Evolutionary conservation across 2,113 vertebrate genomes (phyloP), one percentile per base, ranked within the genome.

Genomic region (Pomatostomus ruficeps): DNA sequence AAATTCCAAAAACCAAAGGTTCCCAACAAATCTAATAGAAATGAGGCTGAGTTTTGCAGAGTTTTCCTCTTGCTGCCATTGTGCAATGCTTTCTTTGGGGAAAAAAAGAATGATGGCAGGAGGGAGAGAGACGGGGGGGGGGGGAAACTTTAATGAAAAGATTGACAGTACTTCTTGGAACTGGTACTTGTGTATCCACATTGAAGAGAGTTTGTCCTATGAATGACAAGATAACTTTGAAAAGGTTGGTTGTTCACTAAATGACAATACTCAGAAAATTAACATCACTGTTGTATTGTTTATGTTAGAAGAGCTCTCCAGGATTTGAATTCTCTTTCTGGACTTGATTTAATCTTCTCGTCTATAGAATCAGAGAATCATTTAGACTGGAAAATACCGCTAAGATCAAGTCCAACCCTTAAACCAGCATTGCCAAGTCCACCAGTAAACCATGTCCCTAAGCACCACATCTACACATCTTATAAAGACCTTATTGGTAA

Each of bases 191-290:
- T 67, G 43, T 75, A 82, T 82, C 65, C 43, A 65, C 33, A n/a
- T 10, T 77, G 78, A 84, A 84, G 25, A 83, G 63, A 94, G 58
- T 73, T 86, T 88, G 51, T 49, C 46, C 68, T 48, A 3, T 55
- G 62, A 96, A 85, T 88, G 49, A 89, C 61, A 89, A 80, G 42
- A 83, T 51, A 71, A 72, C 71, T 84, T 88, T 81, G 63, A 62
- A 85, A 94, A 88, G 85, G 58, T 70, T 96, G 79, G 28, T 74
- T 89, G 74, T 76, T 88, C 72, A 81, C 38, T 72, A 66, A 89
- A 79, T 73, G 48, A 94, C 71, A 92, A 63, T 76, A 74, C 11
- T 78, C n/a, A 70, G 83, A 86, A 42, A 75, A 75, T 76, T 91
- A 74, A 58, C 15, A 46, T 51, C 52, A 86, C 23, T 22, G 9